Percentiles rank a stretch among this genome's conserved stretches.
Conservation (phyloP, 2,888 invertebrate genomes). For the Candidula unifasciata region DNA sequence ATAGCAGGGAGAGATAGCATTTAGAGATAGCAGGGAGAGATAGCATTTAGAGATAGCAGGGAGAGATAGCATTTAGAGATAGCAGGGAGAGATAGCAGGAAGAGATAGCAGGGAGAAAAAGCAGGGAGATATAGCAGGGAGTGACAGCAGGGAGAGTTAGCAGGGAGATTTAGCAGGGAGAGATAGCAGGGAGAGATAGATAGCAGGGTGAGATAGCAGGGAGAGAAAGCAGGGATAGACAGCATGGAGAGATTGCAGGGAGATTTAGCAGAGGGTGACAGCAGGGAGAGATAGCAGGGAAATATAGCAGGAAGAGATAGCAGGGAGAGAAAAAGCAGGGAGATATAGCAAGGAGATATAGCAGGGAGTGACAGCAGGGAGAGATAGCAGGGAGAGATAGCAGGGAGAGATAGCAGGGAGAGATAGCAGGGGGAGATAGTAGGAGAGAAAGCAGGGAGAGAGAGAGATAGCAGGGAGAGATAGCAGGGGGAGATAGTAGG, state of each 20-base stretch:
- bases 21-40: neutral
- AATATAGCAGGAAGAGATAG: neutral
- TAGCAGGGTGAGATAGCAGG: neutral
- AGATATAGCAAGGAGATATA: neutral
- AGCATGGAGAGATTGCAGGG: too few species aligned
- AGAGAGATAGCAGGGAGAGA: too few species aligned
- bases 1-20: neutral
- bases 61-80: neutral
- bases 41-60: neutral
- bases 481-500: neutral
- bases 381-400: neutral
- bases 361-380: too few species aligned
- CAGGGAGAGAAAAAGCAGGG: neutral
- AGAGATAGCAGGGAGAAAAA: neutral
- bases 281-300: neutral
- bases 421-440: neutral
- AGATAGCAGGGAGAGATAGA: neutral
- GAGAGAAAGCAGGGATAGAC: neutral
- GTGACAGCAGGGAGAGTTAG: neutral
- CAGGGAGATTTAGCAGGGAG: too few species aligned
- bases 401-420: neutral
- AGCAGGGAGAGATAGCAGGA: neutral
- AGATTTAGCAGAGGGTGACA: neutral
- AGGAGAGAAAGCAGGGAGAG: neutral
- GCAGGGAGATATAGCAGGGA: neutral